Conservation (phyloP, 2,797 vertebrate species). For the Mus spretus region DNA sequence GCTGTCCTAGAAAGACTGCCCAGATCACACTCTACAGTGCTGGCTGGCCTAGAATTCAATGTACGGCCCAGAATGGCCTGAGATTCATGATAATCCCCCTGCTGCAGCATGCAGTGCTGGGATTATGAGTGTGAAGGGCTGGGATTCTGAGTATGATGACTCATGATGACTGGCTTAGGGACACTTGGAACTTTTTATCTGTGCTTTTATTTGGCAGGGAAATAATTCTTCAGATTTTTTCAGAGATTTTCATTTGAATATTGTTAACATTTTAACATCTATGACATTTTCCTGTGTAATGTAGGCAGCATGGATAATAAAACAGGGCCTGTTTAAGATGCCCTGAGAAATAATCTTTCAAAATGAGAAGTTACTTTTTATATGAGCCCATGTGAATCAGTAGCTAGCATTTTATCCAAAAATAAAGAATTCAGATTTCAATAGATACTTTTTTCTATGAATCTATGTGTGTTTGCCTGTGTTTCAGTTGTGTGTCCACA, state of each 20-base stretch:
- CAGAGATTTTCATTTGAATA: background rate
- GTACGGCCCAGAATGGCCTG: background rate
- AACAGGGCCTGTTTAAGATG: background rate
- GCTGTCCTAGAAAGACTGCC: background rate
- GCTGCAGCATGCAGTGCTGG: background rate
- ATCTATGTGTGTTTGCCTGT: background rate
- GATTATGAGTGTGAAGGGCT: background rate
- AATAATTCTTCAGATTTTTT: background rate
- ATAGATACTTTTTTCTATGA: background rate
- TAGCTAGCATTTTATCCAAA: background rate
- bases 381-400: background rate
- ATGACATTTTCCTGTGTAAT: conserved; percentile 16
- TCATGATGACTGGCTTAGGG: background rate
- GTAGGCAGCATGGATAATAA: background rate
- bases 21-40: background rate
- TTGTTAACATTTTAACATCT: background rate
- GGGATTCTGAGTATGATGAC: background rate
- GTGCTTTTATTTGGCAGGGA: background rate
- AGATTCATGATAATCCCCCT: background rate
- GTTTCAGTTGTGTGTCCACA: background rate
- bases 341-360: background rate
- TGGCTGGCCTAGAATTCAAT: background rate
- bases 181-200: background rate
- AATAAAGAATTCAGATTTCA: background rate
- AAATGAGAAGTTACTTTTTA: conserved; percentile 8